Conservation (phyloP, 2,113 vertebrate species). For the Leucopsar rothschildi region DNA sequence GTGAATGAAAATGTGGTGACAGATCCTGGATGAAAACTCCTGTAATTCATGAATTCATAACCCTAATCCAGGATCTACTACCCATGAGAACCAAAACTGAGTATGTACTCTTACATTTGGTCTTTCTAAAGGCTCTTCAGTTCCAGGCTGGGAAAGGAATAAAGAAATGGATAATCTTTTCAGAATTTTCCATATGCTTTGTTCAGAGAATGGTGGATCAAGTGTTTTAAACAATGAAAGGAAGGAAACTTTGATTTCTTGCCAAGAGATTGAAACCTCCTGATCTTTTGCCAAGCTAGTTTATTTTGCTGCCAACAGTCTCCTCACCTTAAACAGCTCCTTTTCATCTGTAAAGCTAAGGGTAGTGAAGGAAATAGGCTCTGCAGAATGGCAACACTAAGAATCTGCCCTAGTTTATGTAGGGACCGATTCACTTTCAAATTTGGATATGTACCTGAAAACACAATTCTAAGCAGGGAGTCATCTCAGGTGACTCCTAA, state of each 20-base stretch:
- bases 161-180: background rate
- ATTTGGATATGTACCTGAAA: background rate
- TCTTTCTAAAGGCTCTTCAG: background rate
- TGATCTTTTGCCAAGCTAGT: background rate
- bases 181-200: background rate
- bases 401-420: background rate
- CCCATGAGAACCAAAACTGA: background rate
- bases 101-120: background rate
- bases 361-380: background rate
- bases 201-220: background rate
- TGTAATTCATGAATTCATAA: background rate
- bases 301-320: slow-evolving; percentile 29
- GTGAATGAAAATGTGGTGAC: background rate
- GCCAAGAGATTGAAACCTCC: slow-evolving; percentile 15
- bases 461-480: background rate
- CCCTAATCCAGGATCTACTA: background rate
- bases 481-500: background rate
- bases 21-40: background rate
- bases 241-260: slow-evolving; percentile 46
- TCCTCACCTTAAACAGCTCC: background rate
- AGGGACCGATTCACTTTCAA: background rate
- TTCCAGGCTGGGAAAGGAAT: background rate
- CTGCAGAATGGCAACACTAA: background rate
- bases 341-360: background rate
- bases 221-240: slow-evolving; percentile 42